phyloP scores from a whole-genome alignment of 2,797 vertebrate species.

The Clarias laeviceps region DNA sequence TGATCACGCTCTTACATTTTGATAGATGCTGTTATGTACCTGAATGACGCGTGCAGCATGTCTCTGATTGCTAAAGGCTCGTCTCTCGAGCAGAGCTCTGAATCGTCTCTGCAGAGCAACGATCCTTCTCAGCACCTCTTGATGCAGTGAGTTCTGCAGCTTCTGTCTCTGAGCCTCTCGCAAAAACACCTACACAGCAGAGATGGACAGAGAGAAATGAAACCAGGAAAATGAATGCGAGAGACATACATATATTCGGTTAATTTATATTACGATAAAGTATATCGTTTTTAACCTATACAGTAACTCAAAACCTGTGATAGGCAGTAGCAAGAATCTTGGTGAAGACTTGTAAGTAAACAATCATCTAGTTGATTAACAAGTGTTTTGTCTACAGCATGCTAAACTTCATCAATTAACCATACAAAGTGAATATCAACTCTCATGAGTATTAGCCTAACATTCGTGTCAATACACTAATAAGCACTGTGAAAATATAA shows the following conservation, averaged over 20 bases:
- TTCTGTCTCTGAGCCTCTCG: conserved; percentile 87
- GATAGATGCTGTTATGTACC: conserved; percentile 69
- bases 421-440: not conserved
- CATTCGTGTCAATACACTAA: too few relatives aligned
- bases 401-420: not conserved
- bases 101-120: conserved; percentile 84
- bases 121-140: conserved; percentile 87
- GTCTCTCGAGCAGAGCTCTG: conserved; percentile 83
- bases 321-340: not conserved
- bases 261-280: too few relatives aligned
- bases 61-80: conserved; percentile 83
- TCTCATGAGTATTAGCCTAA: not conserved
- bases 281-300: not conserved
- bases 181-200: conserved; percentile 82
- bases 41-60: conserved; percentile 83
- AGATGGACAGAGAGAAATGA: conserved; percentile 30
- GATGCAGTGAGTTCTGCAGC: conserved; percentile 87
- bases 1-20: not conserved
- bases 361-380: not conserved
- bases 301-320: not conserved
- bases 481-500: not conserved
- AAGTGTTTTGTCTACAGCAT: not conserved
- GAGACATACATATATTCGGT: not conserved
- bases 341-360: not conserved
- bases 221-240: not conserved